Base-by-base conservation (phyloP, 2,888 invertebrate species). In the Itoplectis maculator region DNA sequence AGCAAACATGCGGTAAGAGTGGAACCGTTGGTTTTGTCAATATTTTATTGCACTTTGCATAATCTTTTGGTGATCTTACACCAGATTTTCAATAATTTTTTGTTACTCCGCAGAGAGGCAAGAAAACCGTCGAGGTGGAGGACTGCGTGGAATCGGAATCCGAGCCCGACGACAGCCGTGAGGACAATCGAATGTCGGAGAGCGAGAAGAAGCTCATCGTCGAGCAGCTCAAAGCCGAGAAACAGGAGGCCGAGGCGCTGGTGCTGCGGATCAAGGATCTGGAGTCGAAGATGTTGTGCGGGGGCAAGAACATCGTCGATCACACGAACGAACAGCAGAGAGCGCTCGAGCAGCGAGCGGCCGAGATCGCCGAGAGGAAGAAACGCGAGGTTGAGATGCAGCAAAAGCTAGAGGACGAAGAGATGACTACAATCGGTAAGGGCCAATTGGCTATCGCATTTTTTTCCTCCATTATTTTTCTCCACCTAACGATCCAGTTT, bases 261-360 rank as follows among this genome's bases (percentile, higher is more conserved):
- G 95, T 96, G 23, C 94, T 95, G 42, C 96, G 97, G 92, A 95
- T 99, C 86, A 95, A 95, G 78, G 96, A 97, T 80, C 95, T 99
- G 90, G 99, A 99, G 93, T 98, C 98, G 89, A 97, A 99, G 89
- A 95, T 99, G 91, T 96, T 99, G 65, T 96, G 97, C 87, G 99
- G 99, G 70, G 98, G 98, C 0, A 98, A 97, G 92, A 98, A 98
- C 92, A 97, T 99, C 75, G 95, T 99, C 49, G 98, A 99, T 92
- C 97, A 98, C 89, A 98, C 99, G 18, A 98, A 98, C 91, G 97
- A 99, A 92, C 98, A 98, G 88, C 98, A 99, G 92, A 94, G 96
- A 85, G 97, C 97, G 75, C 94, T 99, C 73, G 98, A 99, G 90
- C 96, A 97, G 91, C 95, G 96, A 81, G 94, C 96, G 79, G 94